Evolutionary conservation across 2,113 vertebrate species (phyloP).

Genomic region (Drymodes brunneopygia): DNA sequence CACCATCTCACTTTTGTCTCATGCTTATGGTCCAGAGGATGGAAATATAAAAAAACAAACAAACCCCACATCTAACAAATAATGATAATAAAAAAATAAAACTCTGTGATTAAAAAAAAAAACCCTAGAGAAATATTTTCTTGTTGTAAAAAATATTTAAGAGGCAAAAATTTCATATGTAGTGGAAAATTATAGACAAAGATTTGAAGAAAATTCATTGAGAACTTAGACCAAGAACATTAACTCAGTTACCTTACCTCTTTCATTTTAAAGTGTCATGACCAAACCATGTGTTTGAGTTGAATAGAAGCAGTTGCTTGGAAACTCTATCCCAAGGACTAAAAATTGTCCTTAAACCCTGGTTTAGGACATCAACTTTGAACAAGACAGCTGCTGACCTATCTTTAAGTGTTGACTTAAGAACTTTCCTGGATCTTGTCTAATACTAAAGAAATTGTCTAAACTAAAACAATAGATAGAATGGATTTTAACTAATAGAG

Average conservation of each 20-base stretch:
- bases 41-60: background rate
- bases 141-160: background rate
- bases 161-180: background rate
- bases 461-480: background rate
- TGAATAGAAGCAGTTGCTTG: background rate
- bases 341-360: background rate
- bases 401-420: background rate
- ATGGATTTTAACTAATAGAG: background rate
- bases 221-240: background rate
- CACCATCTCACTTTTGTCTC: background rate
- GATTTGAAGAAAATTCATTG: background rate
- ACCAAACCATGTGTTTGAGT: background rate
- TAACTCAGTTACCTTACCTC: background rate
- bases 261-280: background rate
- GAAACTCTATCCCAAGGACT: background rate
- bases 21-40: background rate
- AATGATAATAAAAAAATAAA: background rate
- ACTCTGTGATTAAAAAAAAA: background rate
- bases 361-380: background rate
- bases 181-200: background rate
- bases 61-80: background rate
- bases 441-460: background rate
- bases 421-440: background rate
- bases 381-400: background rate
- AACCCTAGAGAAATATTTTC: background rate